Conservation (phyloP, 2,113 vertebrate species). For the Otus sunia region DNA sequence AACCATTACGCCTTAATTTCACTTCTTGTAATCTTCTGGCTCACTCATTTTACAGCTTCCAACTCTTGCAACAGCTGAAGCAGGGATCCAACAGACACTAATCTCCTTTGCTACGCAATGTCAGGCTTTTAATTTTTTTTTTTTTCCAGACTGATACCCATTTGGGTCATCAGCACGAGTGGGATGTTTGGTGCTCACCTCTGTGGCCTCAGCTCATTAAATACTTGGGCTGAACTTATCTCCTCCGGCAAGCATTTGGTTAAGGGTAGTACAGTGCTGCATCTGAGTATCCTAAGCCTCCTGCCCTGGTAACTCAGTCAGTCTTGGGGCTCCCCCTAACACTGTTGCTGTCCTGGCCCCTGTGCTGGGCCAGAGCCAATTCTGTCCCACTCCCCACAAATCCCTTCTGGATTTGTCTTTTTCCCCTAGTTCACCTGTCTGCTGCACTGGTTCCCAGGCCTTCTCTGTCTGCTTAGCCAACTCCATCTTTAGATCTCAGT, state of each 20-base stretch:
- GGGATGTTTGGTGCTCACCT: background rate
- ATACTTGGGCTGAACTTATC: background rate
- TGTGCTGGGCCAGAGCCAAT: background rate
- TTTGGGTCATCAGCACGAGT: background rate
- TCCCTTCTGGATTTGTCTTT: background rate
- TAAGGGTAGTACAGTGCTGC: background rate
- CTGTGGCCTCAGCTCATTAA: background rate
- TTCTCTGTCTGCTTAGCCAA: background rate
- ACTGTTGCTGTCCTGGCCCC: background rate
- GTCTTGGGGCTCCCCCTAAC: background rate
- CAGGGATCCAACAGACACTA: background rate
- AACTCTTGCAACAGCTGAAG: background rate
- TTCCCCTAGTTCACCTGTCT: background rate
- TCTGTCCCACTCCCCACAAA: background rate
- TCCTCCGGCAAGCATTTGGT: background rate
- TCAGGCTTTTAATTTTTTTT: background rate
- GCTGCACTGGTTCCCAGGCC: background rate
- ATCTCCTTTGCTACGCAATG: background rate
- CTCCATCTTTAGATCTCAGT: background rate
- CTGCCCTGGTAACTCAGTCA: background rate
- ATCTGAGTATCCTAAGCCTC: background rate
- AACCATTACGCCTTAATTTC: background rate
- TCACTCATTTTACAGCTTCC: background rate
- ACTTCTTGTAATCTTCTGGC: background rate
- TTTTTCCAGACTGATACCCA: background rate